Evolutionary conservation across 2,888 invertebrate genomes (phyloP).

Genomic region (Adela reaumurella): DNA sequence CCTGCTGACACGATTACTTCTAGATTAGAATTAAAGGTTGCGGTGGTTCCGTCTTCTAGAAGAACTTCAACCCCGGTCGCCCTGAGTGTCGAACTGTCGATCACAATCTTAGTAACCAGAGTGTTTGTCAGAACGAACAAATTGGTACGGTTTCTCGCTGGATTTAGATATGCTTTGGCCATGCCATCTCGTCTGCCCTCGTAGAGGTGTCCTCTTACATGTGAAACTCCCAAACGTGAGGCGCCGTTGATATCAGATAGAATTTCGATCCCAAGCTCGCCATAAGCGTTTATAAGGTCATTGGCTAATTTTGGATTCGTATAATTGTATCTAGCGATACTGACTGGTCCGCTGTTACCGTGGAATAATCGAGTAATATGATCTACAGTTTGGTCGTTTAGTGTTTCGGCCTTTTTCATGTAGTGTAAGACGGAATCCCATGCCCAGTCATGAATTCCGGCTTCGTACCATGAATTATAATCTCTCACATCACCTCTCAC

Average conservation of each 20-base stretch:
- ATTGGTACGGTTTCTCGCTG: constrained; percentile 64
- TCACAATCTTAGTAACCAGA: constrained; percentile 62
- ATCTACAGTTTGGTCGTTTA: neutral
- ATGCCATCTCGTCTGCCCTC: constrained; percentile 27
- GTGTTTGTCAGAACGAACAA: constrained; percentile 70
- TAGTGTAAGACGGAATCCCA: constrained; percentile 37
- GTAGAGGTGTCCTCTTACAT: neutral
- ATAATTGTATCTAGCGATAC: neutral
- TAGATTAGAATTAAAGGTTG: constrained; percentile 56
- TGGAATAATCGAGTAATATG: neutral
- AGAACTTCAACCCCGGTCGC: constrained; percentile 70
- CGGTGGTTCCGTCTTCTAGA: constrained; percentile 28
- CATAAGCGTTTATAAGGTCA: neutral
- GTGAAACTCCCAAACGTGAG: neutral
- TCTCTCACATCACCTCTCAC: constrained; percentile 62
- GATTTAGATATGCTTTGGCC: constrained; percentile 71
- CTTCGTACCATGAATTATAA: constrained; percentile 46
- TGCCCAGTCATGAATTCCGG: constrained; percentile 56
- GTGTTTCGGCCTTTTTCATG: neutral
- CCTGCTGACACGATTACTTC: constrained; percentile 81
- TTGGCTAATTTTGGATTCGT: neutral
- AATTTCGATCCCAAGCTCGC: neutral
- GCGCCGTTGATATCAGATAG: neutral
- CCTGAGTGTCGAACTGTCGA: constrained; percentile 57
- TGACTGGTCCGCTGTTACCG: neutral